Evolutionary conservation across 2,113 vertebrate genomes (phyloP), one percentile per base, ranked within the genome.

Genomic region (Odocoileus virginianus): DNA sequence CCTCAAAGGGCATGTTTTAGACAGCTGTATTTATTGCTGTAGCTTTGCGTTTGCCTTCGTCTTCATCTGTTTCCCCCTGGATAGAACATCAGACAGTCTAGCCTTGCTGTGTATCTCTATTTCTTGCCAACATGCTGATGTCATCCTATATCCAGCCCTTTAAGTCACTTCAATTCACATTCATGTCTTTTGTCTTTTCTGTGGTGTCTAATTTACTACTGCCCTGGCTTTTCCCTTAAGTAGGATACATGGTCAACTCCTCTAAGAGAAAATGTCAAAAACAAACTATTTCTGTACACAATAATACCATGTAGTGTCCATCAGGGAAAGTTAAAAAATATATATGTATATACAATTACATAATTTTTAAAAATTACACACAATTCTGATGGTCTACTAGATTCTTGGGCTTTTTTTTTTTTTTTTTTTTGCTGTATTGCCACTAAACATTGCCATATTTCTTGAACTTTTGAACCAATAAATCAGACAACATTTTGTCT

Each of bases 111-210:
- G 1, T 52, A 55, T 89, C 67, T 71, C 92, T 7, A 6, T 50
- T 91, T 95, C 95, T 95, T 98, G 98, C 98, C 98, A 98, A 95
- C 89, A 95, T 85, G 60, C 71, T 98, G 97, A 98, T 94, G 97
- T 98, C 97, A 98, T 94, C 94, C 87, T 76, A 45, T 54, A 88
- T 33, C 28, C 54, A 93, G 93, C 33, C 93, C 84, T 96, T 94
- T 81, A 96, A 82, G 43, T 98, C 94, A 97, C 54, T 96, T 97
- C 87, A 47, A 95, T 89, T 96, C 96, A 95, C 93, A 98, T 91
- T 95, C 94, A 36, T 19, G 30, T 91, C 94, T 97, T 96, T 94
- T 94, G 78, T 95, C 87, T 93, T 93, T 97, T 94, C 92, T 30
- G 81, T 84, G 17, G 36, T 94, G 79, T 94, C 76, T 87, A 93